phyloP scores from a whole-genome alignment of 1,140 invertebrate species.

The Phenacoccus solenopsis region DNA sequence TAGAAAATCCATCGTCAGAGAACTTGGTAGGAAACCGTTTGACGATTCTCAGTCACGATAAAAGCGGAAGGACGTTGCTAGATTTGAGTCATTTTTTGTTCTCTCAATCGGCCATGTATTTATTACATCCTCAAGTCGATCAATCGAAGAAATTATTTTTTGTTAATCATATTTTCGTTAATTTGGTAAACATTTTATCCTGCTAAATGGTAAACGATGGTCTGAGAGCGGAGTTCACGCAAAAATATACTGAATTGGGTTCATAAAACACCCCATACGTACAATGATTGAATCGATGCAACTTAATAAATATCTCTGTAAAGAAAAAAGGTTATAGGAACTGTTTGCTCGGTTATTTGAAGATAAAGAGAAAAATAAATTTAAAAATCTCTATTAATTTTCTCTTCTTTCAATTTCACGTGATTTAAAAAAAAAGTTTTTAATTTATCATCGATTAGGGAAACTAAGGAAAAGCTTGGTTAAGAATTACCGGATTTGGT shows the following conservation, averaged over 20 bases:
- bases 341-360: neutral
- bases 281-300: neutral
- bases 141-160: slow-evolving; percentile 7
- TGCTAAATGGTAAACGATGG: neutral
- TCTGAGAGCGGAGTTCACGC: neutral
- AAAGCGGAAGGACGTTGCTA: neutral
- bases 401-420: too few species aligned
- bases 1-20: neutral
- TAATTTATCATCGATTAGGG: too few species aligned
- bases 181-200: slow-evolving; percentile 4
- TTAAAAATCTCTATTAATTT: too few species aligned
- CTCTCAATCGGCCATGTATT: neutral
- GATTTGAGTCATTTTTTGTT: neutral
- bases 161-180: slow-evolving; percentile 7
- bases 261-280: neutral
- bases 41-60: neutral
- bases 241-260: neutral
- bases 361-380: neutral
- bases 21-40: neutral
- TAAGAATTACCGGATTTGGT: too few species aligned
- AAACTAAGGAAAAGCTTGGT: too few species aligned
- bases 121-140: neutral
- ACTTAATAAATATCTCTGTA: neutral
- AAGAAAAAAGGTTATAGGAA: neutral
- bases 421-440: too few species aligned